Percentiles rank a stretch among this genome's conserved stretches.
phyloP scores from a whole-genome alignment of 2,113 vertebrate genomes.

The Murina feae region DNA sequence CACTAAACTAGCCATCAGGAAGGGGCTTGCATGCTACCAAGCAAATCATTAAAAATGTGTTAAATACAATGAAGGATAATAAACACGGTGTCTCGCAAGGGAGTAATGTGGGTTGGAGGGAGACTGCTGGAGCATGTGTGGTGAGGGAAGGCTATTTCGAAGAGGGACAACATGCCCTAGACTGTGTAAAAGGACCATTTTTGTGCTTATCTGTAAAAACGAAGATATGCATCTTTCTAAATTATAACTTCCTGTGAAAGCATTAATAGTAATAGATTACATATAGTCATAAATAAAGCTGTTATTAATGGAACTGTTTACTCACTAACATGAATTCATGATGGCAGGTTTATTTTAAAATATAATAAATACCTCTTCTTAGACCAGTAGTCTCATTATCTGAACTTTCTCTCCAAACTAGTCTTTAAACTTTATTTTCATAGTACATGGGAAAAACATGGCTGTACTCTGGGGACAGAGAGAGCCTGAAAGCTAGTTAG shows the following conservation, averaged over 20 bases:
- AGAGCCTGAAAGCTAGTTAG: background rate
- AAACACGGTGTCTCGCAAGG: background rate
- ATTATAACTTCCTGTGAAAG: background rate
- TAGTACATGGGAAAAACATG: background rate
- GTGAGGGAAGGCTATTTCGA: background rate
- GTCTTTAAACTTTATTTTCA: background rate
- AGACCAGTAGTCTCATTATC: background rate
- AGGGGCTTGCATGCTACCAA: background rate
- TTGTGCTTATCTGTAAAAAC: background rate
- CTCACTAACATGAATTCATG: background rate
- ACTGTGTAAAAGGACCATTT: background rate
- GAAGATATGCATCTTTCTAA: background rate
- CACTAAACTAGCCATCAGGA: background rate
- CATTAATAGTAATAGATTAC: background rate
- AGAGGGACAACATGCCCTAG: background rate
- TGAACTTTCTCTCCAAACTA: background rate
- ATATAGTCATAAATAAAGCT: background rate
- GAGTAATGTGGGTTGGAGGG: no score
- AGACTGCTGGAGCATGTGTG: background rate
- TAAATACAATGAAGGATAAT: background rate
- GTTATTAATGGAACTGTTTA: background rate
- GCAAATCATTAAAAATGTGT: background rate
- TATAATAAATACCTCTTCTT: background rate
- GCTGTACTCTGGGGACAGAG: background rate
- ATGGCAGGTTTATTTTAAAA: background rate